A percentile compares a stretch with the other conserved stretches of the same genome.
phyloP scores from a whole-genome alignment of 2,888 invertebrate genomes.

The Euplagia quadripunctaria region DNA sequence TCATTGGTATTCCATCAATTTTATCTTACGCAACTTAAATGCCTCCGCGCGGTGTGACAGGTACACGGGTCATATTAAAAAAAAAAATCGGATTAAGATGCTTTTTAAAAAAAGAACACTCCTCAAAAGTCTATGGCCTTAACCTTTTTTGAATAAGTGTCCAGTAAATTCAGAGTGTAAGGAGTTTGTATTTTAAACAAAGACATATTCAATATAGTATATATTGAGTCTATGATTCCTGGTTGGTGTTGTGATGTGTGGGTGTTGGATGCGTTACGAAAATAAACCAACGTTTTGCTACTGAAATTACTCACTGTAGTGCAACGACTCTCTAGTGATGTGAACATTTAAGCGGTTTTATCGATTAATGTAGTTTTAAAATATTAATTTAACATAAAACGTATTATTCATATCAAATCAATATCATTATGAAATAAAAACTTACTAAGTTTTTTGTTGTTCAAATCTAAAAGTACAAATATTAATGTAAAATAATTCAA shows the following conservation, averaged over 20 bases:
- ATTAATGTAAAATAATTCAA: neutral
- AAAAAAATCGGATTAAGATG: neutral
- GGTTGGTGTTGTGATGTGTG: constrained; percentile 19
- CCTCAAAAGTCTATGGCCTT: neutral
- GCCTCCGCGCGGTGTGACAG: neutral
- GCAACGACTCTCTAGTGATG: constrained; percentile 78
- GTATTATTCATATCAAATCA: no score
- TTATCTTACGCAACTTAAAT: neutral
- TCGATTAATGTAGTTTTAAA: constrained; percentile 31
- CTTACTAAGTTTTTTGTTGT: neutral
- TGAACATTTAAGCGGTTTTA: constrained; percentile 21
- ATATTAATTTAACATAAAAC: neutral
- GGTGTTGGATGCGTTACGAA: constrained; percentile 44
- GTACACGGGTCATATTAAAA: neutral
- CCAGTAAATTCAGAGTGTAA: neutral
- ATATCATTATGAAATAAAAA: no score
- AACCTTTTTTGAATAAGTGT: neutral
- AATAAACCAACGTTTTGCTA: constrained; percentile 68
- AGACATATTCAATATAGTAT: neutral
- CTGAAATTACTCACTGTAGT: constrained; percentile 81
- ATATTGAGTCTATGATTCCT: constrained; percentile 21
- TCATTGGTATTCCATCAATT: no score
- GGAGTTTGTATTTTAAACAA: neutral
- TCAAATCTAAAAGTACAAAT: neutral
- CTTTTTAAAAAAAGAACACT: neutral